These are phyloP conservation scores for Peromyscus leucopus DNA, from an alignment of 2,113 vertebrate genomes.

Conservation along the genomic window DNA sequence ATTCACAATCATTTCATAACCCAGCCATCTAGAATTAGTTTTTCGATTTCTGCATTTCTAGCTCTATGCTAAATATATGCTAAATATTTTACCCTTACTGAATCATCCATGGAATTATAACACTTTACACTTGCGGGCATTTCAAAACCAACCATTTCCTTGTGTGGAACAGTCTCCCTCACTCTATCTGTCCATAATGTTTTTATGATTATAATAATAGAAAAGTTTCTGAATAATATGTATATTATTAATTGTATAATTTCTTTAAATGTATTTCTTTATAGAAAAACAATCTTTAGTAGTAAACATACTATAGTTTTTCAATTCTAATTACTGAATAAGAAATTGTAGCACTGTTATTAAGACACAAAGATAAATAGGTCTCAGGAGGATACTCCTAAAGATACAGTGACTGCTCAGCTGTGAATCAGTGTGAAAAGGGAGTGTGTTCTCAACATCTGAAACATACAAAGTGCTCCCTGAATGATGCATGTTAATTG, in stretches of 20 bases:
- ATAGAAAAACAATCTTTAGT: conserved; percentile 2
- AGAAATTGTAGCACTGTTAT: neutral
- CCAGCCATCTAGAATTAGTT: neutral
- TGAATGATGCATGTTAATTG: conserved; percentile 64
- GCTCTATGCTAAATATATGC: neutral
- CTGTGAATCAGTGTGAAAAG: conserved; percentile 44
- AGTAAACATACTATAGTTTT: neutral
- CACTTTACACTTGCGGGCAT: neutral
- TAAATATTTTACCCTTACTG: neutral
- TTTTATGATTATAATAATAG: conserved; percentile 10
- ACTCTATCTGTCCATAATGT: neutral
- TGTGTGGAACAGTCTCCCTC: neutral
- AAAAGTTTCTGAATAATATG: neutral
- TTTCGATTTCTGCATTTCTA: neutral
- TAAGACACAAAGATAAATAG: neutral
- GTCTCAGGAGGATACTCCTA: conserved; percentile 17
- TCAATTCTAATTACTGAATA: neutral
- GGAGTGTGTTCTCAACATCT: conserved; percentile 35
- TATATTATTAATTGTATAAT: neutral
- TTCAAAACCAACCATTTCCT: conserved; percentile 16
- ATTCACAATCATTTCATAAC: neutral
- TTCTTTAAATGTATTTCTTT: neutral
- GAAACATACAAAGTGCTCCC: conserved; percentile 34
- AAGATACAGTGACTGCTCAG: conserved; percentile 11
- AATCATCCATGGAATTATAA: neutral